phyloP scores from a whole-genome alignment of 2,113 vertebrate genomes.

The Pseudonaja textilis region DNA sequence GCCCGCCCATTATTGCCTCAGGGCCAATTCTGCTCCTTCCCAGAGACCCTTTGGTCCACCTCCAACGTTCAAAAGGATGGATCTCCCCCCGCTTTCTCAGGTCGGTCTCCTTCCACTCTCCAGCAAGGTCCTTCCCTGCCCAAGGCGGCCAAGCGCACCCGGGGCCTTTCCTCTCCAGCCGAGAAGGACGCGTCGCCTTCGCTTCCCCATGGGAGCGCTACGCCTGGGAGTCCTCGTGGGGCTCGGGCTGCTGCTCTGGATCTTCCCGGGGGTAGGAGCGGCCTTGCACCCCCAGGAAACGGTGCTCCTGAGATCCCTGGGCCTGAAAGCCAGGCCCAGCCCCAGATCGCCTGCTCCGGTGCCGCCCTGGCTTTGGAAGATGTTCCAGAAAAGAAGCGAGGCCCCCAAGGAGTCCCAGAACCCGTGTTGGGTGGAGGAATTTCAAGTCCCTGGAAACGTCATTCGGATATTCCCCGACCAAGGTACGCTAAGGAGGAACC shows the following conservation, averaged over 20 bases:
- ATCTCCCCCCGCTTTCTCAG: not conserved
- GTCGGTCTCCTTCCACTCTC: fast-evolving
- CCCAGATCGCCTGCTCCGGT: slow-evolving; percentile 59
- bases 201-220: not conserved
- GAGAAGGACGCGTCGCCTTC: not conserved
- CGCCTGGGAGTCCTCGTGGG: fast-evolving
- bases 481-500: slow-evolving; percentile 68
- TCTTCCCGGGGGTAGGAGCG: fast-evolving
- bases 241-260: not conserved
- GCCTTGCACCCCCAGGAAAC: slow-evolving; percentile 51
- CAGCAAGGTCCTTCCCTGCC: not conserved
- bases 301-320: slow-evolving; percentile 71
- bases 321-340: slow-evolving; percentile 68
- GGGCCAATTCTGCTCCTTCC: not conserved
- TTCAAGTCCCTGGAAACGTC: slow-evolving; percentile 87
- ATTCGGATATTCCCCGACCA: slow-evolving; percentile 82
- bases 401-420: slow-evolving; percentile 18
- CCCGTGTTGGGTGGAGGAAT: slow-evolving; percentile 81
- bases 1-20: not conserved
- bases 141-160: not conserved
- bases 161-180: not conserved
- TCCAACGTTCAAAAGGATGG: not conserved
- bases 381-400: slow-evolving; percentile 69
- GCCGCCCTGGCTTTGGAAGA: slow-evolving; percentile 81
- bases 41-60: not conserved